A percentile compares a stretch with the other conserved stretches of the same genome.
phyloP scores from a whole-genome alignment of 2,113 vertebrate genomes.

The Tapirus terrestris region DNA sequence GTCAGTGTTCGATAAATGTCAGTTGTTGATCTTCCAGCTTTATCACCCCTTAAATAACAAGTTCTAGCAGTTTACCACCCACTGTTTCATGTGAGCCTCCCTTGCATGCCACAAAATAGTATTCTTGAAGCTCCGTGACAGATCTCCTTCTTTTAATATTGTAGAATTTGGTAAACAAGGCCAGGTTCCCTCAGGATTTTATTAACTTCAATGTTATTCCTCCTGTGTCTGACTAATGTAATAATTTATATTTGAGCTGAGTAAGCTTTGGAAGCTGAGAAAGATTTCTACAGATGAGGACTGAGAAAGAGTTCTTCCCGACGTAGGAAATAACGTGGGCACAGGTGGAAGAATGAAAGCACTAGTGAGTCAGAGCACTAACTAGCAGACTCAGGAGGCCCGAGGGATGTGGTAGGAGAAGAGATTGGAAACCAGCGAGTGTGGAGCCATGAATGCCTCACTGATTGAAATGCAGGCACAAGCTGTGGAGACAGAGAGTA shows the following conservation, averaged over 20 bases:
- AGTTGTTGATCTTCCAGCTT: background rate
- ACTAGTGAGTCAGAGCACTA: background rate
- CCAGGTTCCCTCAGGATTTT: background rate
- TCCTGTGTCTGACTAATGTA: background rate
- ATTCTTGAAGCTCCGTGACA: background rate
- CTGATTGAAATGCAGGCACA: background rate
- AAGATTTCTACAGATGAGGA: background rate
- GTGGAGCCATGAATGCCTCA: background rate
- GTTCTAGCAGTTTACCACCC: background rate
- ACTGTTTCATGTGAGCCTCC: background rate
- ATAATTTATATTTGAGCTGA: background rate
- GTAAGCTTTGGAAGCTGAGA: background rate
- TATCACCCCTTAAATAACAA: background rate
- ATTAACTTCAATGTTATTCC: background rate
- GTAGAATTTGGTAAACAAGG: background rate
- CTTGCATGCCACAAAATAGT: background rate
- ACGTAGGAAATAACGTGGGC: background rate
- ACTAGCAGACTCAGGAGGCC: background rate
- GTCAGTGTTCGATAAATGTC: background rate
- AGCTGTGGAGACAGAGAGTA: background rate
- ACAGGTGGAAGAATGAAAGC: background rate
- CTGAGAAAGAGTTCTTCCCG: background rate
- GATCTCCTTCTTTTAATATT: background rate
- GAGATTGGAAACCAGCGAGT: background rate
- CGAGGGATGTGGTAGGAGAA: background rate